Conservation (phyloP, 1,140 invertebrate genomes). For the Ladona fulva region DNA sequence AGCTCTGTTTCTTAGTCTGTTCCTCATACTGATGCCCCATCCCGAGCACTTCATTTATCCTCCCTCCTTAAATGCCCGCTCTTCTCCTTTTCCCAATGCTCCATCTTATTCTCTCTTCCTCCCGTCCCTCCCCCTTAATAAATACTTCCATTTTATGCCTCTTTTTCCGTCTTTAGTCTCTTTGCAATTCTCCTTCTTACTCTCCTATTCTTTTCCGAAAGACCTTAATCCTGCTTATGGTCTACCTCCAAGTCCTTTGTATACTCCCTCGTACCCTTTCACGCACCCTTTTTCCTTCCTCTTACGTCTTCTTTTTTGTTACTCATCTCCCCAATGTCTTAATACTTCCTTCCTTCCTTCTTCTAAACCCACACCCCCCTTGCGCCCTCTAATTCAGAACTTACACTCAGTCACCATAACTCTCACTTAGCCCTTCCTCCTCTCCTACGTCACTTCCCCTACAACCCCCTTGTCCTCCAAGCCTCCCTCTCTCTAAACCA, state of each 20-base stretch:
- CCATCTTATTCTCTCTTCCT: neutral
- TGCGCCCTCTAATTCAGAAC: neutral
- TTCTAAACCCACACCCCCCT: neutral
- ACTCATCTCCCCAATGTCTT: neutral
- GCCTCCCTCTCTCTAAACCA: too few species aligned
- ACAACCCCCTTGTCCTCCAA: too few species aligned
- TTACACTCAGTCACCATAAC: neutral
- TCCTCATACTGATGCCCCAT: too few species aligned
- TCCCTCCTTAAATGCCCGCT: too few species aligned
- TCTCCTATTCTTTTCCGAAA: constrained; percentile 1
- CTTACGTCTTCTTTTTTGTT: neutral
- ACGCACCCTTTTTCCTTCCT: neutral
- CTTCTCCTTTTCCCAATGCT: too few species aligned
- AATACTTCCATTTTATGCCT: neutral
- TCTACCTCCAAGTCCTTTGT: neutral
- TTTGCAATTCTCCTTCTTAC: constrained; percentile 6
- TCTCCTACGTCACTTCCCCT: neutral
- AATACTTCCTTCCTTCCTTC: neutral
- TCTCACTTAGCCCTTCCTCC: neutral
- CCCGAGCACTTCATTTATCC: too few species aligned
- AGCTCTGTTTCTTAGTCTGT: too few species aligned
- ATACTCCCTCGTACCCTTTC: neutral
- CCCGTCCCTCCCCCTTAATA: neutral
- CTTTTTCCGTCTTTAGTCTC: neutral
- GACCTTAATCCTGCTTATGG: constrained; percentile 8